Evolutionary conservation across 2,888 invertebrate species (phyloP).

Genomic region (Melangyna quadrimaculata): DNA sequence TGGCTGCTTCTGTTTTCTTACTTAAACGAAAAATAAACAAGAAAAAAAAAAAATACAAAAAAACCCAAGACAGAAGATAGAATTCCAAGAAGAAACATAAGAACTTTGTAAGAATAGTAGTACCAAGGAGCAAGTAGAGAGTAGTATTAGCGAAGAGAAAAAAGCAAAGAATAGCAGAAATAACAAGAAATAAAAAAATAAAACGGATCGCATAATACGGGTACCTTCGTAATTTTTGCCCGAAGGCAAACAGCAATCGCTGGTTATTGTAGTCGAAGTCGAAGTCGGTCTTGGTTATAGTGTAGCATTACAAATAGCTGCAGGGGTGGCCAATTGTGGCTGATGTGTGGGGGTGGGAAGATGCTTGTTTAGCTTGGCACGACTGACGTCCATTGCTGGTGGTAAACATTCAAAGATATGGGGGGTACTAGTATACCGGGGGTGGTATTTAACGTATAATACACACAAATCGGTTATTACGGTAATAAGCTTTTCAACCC

Average conservation of each 20-base stretch:
- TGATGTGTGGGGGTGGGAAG: neutral
- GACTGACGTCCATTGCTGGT: conserved; percentile 39
- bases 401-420: neutral
- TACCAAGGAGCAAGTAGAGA: neutral
- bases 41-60: neutral
- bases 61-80: conserved; percentile 4
- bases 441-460: conserved; percentile 59
- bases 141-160: conserved; percentile 9
- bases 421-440: neutral
- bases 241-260: conserved; percentile 66
- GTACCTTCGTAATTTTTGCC: conserved; percentile 63
- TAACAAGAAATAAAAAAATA: conserved; percentile 36
- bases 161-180: conserved; percentile 10
- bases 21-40: neutral
- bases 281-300: conserved; percentile 46
- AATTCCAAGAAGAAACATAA: conserved; percentile 14
- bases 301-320: conserved; percentile 70
- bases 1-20: conserved; percentile 5
- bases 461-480: conserved; percentile 72
- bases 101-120: conserved; percentile 15
- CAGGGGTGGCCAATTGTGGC: conserved; percentile 63
- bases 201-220: conserved; percentile 60
- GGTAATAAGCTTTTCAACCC: conserved; percentile 67
- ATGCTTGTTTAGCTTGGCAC: conserved; percentile 55
- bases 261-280: conserved; percentile 68